Conservation (phyloP, 1,140 invertebrate species). For the Danaus melanippus region DNA sequence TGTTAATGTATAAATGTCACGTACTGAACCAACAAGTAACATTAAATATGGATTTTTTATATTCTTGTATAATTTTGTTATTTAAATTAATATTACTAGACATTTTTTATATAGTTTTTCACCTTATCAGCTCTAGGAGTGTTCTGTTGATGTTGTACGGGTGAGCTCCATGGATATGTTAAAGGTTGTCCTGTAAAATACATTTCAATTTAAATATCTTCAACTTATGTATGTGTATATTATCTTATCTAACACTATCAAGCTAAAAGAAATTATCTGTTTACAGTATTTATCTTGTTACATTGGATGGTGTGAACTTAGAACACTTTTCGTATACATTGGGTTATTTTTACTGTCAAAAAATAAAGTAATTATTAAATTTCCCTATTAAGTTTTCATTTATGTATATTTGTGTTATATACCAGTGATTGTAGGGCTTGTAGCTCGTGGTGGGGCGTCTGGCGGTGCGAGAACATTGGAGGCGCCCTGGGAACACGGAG, state of each 20-base stretch:
- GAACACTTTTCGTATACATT: too few relatives aligned
- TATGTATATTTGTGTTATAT: slow-evolving; percentile 12
- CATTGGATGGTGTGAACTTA: too few relatives aligned
- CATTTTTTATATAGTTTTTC: slow-evolving; percentile 25
- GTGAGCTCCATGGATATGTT: slow-evolving; percentile 45
- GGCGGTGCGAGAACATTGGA: slow-evolving; percentile 26
- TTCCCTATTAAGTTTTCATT: too few relatives aligned
- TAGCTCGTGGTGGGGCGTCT: slow-evolving; percentile 40
- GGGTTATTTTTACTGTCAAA: too few relatives aligned
- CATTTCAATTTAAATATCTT: not conserved
- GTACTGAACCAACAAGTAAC: too few relatives aligned
- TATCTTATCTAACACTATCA: too few relatives aligned
- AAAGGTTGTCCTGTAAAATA: slow-evolving; percentile 51
- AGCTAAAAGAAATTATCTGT: too few relatives aligned
- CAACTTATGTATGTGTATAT: too few relatives aligned
- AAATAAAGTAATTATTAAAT: too few relatives aligned
- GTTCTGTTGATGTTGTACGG: slow-evolving; percentile 40
- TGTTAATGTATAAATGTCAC: too few relatives aligned
- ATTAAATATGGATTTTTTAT: too few relatives aligned
- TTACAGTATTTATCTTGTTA: too few relatives aligned
- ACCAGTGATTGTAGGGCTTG: slow-evolving; percentile 33
- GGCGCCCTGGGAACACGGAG: not conserved
- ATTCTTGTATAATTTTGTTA: not conserved
- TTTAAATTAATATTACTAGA: slow-evolving; percentile 6
- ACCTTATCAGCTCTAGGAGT: slow-evolving; percentile 74